Evolutionary conservation across 2,113 vertebrate species (phyloP).

Genomic region (Chinchilla lanigera): DNA sequence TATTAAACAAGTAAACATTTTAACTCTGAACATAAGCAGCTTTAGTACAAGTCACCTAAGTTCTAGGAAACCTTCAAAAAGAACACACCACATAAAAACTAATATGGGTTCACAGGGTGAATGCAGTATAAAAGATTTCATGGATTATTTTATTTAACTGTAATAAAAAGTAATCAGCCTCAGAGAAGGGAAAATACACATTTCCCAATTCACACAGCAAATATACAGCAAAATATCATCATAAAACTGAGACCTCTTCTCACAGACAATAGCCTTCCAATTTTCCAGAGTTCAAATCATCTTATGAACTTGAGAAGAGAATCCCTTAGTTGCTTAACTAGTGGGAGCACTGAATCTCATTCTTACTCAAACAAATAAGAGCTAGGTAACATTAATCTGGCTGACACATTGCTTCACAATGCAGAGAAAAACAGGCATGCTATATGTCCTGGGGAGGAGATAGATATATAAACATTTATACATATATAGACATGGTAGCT

Average conservation of each 20-base stretch:
- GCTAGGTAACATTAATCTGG: background rate
- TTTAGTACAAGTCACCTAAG: background rate
- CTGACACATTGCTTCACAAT: background rate
- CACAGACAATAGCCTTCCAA: background rate
- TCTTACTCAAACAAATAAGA: background rate
- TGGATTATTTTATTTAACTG: background rate
- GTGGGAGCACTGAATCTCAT: background rate
- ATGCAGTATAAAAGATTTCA: background rate
- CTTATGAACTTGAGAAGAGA: background rate
- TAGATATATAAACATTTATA: background rate
- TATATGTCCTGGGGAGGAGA: background rate
- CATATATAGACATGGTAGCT: background rate
- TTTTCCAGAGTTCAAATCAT: background rate
- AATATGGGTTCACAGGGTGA: background rate
- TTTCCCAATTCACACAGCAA: background rate
- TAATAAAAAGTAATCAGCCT: background rate
- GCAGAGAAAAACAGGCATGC: background rate
- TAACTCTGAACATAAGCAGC: background rate
- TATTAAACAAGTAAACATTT: background rate
- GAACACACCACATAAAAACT: background rate
- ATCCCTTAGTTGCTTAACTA: background rate
- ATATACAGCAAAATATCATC: background rate
- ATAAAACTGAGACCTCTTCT: background rate
- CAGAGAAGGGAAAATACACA: background rate
- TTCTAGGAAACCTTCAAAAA: slow-evolving; percentile 6